A percentile compares a stretch with the other conserved stretches of the same genome.
These are phyloP conservation scores for Drosophila lowei DNA, from an alignment of 1,140 invertebrate species.

Conservation along the genomic window DNA sequence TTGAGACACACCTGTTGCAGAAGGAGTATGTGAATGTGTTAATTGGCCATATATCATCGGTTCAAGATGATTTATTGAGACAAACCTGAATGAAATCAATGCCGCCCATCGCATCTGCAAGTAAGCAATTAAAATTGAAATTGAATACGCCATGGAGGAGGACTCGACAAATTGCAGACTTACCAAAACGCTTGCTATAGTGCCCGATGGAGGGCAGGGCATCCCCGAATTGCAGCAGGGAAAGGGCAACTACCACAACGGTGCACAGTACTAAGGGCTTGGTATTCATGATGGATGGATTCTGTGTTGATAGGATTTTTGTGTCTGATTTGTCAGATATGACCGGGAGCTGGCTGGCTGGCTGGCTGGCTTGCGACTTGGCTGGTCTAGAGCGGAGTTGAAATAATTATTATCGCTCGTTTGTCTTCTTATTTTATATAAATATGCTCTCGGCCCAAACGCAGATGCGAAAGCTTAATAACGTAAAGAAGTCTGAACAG, in stretches of 20 bases:
- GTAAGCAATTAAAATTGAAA: background rate
- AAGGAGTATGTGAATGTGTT: no score
- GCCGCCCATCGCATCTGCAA: slow-evolving; percentile 71
- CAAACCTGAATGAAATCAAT: slow-evolving; percentile 83
- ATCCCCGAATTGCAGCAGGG: slow-evolving; percentile 44
- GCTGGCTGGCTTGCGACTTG: slow-evolving; percentile 42
- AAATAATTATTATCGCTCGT: slow-evolving; percentile 74
- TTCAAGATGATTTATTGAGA: background rate
- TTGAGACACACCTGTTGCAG: slow-evolving; percentile 87
- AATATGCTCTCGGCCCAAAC: slow-evolving; percentile 65
- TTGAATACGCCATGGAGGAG: background rate
- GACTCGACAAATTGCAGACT: slow-evolving; percentile 1
- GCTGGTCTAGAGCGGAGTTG: slow-evolving; percentile 56
- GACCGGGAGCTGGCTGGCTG: slow-evolving; percentile 16
- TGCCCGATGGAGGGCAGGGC: slow-evolving; percentile 70
- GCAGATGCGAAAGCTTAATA: slow-evolving; percentile 66
- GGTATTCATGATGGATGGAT: slow-evolving; percentile 51
- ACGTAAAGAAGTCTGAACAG: slow-evolving; percentile 61
- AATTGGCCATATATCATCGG: background rate
- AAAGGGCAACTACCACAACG: slow-evolving; percentile 46
- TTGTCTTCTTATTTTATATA: slow-evolving; percentile 77
- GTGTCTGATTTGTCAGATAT: slow-evolving; percentile 3
- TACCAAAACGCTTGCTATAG: slow-evolving; percentile 76
- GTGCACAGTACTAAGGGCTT: slow-evolving; percentile 49
- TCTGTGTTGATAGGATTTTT: background rate